Evolutionary conservation across 2,888 invertebrate genomes (phyloP), one percentile per base, ranked within the genome.

Genomic region (Spilarctia lutea): DNA sequence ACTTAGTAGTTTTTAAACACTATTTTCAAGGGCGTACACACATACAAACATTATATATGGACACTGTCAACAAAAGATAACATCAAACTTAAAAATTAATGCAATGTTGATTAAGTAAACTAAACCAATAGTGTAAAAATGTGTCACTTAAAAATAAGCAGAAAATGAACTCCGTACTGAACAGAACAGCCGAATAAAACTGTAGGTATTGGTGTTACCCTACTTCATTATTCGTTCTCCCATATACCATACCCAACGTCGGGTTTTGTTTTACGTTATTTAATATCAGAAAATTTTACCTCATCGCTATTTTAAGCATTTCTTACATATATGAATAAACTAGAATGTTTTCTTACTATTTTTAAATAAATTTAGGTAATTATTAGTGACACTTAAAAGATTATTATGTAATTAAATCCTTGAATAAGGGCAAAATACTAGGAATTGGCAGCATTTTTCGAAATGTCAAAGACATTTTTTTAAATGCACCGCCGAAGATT

Each of bases 1-100:
- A 93, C 91, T 88, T 63, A 91, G 91, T 92, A 89, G 94, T 94
- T 94, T 93, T 92, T 91, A 88, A 90, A 91, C 92, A 92, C 91
- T 82, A 88, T 92, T 94, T 94, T 94, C 95, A 95, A 94, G 95
- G 94, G 94, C 95, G 94, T 91, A 89, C 90, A 88, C 91, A 88
- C 89, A 81, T 79, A 85, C 87, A 85, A 85, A 87, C 80, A 60
- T 82, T 81, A 81, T 77, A 84, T 86, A 87, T 83, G 81, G 85
- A 80, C 81, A 89, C 77, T 83, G 76, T 74, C 75, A 81, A 75
- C 81, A 77, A 81, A 84, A 76, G 68, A 71, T 79, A 84, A 75
- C 66, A 74, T 76, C 75, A 75, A 80, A 83, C 80, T 72, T 78
- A 84, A 83, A 83, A 83, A 80, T 77, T 78, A 83, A 83, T 74